Evolutionary conservation across 2,888 invertebrate genomes (phyloP), one percentile per base, ranked within the genome.

Genomic region (Julus scandinavius): DNA sequence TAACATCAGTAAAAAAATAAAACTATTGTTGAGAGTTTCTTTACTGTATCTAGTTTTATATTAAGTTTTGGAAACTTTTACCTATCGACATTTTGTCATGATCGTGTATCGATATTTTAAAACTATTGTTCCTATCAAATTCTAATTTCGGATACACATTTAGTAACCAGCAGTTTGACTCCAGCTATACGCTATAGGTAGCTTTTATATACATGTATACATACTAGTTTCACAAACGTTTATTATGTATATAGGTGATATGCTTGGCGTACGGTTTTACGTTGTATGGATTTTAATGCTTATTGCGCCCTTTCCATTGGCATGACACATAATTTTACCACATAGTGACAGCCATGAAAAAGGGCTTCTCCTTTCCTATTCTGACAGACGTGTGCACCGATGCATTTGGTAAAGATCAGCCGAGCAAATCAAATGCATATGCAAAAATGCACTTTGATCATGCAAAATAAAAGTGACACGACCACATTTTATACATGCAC

Each of bases 391-490:
- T 63, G 58, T 63, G 17, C 58, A 63, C 17, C 58, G 58, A 63
- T n/a, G 58, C 58, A 63, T 63, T 2, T 63, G 58, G 17, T 63
- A 63, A 63, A 63, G 58, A 17, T n/a, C 58, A 63, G 58, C 58
- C 5, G n/a, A 63, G 58, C 58, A 63, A 63, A n/a, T n/a, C 58
- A 63, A 63, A 63, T 63, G n/a, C 58, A n/a, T 63, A 63, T n/a
- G 58, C 58, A 63, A 63, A 63, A 63, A 63, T 63, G 58, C n/a
- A 63, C n/a, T 63, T 63, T 63, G 58, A n/a, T 17, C 58, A 63
- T 63, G 58, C n/a, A 63, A n/a, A 63, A 63, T 45, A n/a, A 54
- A 54, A n/a, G 58, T 17, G 6, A 63, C 58, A 63, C 17, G n/a
- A 54, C n/a, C n/a, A 63, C n/a, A 63, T n/a, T 63, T n/a, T 6